Percentiles rank a stretch among this genome's conserved stretches.
Evolutionary conservation across 2,113 vertebrate species (phyloP).

Genomic region (Probosciger aterrimus): DNA sequence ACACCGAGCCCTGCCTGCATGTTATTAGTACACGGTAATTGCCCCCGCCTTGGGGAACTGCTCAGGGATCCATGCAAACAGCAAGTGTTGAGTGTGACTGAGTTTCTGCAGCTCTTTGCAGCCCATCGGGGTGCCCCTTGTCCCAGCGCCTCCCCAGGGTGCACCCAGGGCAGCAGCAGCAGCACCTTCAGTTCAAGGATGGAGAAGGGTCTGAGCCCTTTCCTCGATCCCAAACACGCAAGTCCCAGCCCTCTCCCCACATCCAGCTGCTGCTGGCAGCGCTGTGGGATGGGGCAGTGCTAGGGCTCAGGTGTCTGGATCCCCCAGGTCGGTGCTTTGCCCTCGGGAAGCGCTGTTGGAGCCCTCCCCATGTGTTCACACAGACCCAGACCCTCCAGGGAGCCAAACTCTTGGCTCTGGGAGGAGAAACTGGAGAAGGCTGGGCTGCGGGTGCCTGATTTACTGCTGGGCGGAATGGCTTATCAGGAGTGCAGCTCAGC

Average conservation of each 20-base stretch:
- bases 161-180: not conserved
- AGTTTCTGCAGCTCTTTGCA: too few species aligned
- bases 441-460: not conserved
- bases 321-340: rapidly evolving
- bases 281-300: not conserved
- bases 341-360: not conserved
- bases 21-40: not conserved
- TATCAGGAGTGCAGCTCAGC: conserved; percentile 45
- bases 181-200: not conserved
- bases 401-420: not conserved
- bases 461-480: conserved; percentile 19
- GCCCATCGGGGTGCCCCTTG: not conserved
- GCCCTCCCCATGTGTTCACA: not conserved
- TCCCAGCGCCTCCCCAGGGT: not conserved
- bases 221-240: rapidly evolving
- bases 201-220: not conserved
- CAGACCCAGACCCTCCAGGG: not conserved
- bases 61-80: not conserved
- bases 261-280: not conserved
- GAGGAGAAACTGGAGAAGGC: not conserved
- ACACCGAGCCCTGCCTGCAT: not conserved
- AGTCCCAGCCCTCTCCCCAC: not conserved
- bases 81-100: not conserved
- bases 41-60: too few species aligned
- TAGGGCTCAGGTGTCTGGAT: rapidly evolving